These are phyloP conservation scores for Sphyrna mokarran DNA, from an alignment of 2,113 vertebrate species.

Conservation along the genomic window DNA sequence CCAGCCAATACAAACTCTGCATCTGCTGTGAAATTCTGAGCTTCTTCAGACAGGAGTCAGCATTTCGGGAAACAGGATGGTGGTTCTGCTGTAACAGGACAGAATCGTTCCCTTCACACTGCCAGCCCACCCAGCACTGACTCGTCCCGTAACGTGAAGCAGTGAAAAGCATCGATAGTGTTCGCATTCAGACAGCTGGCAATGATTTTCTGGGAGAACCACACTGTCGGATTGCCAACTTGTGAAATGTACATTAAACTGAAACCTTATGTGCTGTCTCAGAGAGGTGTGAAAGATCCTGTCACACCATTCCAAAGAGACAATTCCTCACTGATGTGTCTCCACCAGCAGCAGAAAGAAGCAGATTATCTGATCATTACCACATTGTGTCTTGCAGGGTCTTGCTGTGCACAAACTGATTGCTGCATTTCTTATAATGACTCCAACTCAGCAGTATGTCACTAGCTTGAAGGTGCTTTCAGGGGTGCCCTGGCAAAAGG, in stretches of 20 bases:
- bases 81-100: neutral
- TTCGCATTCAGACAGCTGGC: neutral
- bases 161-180: neutral
- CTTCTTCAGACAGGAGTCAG: too few species aligned
- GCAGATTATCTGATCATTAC: neutral
- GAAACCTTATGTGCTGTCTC: neutral
- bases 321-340: neutral
- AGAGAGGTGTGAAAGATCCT: neutral
- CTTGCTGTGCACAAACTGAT: neutral
- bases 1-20: neutral
- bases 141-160: neutral
- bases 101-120: neutral
- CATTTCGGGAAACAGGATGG: neutral
- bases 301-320: neutral
- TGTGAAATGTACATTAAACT: too few species aligned
- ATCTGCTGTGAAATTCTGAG: neutral
- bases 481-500: too few species aligned
- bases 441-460: neutral
- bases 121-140: neutral
- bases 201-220: neutral
- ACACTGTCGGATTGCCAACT: too few species aligned
- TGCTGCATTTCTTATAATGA: neutral
- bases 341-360: too few species aligned
- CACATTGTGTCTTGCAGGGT: neutral
- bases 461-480: too few species aligned